A percentile compares a stretch with the other conserved stretches of the same genome.
Evolutionary conservation across 2,888 invertebrate genomes (phyloP).

Genomic region (Zaprionus obscuricornis): DNA sequence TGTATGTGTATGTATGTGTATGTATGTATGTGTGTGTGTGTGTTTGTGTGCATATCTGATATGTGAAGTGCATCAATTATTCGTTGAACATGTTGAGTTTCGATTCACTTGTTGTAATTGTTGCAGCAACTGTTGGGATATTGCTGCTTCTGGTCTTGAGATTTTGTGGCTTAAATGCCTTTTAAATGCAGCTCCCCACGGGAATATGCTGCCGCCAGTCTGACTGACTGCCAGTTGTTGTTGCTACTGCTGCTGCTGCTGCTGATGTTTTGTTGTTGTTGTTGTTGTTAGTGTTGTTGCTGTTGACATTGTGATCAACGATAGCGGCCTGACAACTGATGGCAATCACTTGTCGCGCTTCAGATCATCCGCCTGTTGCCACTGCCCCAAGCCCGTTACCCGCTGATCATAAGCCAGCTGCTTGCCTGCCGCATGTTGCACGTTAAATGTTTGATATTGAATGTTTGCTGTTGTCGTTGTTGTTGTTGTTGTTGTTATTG

Average conservation of each 20-base stretch:
- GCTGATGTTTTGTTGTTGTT: constrained; percentile 19
- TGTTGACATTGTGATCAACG: constrained; percentile 79
- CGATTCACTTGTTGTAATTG: constrained; percentile 59
- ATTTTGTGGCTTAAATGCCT: constrained; percentile 77
- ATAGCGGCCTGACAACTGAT: constrained; percentile 77
- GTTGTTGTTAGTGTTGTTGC: constrained; percentile 51
- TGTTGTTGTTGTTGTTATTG: constrained; percentile 25
- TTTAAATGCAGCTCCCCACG: constrained; percentile 79
- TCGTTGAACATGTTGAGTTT: constrained; percentile 21
- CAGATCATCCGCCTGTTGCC: constrained; percentile 73
- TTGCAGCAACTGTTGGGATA: constrained; percentile 50
- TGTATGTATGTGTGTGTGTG: no score
- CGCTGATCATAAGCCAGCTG: constrained; percentile 14
- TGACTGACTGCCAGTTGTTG: constrained; percentile 52
- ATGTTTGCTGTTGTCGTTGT: constrained; percentile 35
- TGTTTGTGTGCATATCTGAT: no score
- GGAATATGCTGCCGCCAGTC: constrained; percentile 70
- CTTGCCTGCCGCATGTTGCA: constrained; percentile 40
- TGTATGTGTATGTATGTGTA: no score
- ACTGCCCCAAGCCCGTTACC: constrained; percentile 19
- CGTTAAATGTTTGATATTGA: constrained; percentile 50
- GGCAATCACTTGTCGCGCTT: constrained; percentile 78
- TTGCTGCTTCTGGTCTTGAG: constrained; percentile 63
- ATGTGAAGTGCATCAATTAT: constrained; percentile 31
- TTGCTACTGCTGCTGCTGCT: constrained; percentile 34